These are phyloP conservation scores for Melanotaenia boesemani DNA, from an alignment of 2,797 vertebrate species.

Conservation along the genomic window DNA sequence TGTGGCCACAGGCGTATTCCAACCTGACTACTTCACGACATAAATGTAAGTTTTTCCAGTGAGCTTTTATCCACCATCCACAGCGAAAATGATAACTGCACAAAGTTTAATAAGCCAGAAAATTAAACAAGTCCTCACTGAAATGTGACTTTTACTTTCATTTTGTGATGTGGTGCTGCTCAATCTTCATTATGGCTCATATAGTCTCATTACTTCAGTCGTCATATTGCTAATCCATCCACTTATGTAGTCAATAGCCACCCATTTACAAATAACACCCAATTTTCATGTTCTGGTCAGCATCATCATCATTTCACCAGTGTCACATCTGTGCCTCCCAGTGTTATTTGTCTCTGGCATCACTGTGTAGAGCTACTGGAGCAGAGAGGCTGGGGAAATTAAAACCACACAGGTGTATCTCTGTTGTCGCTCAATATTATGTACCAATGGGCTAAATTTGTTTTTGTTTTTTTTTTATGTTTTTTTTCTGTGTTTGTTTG, in stretches of 20 bases:
- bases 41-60: not conserved
- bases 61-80: not conserved
- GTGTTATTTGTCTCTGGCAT: slow-evolving; percentile 46
- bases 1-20: not conserved
- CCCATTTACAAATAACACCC: slow-evolving; percentile 46
- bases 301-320: slow-evolving; percentile 39
- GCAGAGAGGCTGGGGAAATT: slow-evolving; percentile 38
- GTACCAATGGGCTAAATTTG: slow-evolving; percentile 24
- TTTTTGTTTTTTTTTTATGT: slow-evolving; percentile 11
- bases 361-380: slow-evolving; percentile 37
- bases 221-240: slow-evolving; percentile 44
- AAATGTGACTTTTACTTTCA: not conserved
- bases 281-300: slow-evolving; percentile 52
- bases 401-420: slow-evolving; percentile 51
- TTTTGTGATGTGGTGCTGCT: not conserved
- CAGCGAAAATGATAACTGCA: not conserved
- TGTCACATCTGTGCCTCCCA: slow-evolving; percentile 57
- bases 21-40: not conserved
- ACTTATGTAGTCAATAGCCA: slow-evolving; percentile 51
- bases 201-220: slow-evolving; percentile 15
- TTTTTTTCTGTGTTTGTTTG: too few species aligned
- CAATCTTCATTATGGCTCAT: not conserved
- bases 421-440: slow-evolving; percentile 36
- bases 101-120: not conserved
- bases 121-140: not conserved